These are phyloP conservation scores for Platerodrilus igneus DNA, from an alignment of 2,888 invertebrate genomes.

Conservation along the genomic window DNA sequence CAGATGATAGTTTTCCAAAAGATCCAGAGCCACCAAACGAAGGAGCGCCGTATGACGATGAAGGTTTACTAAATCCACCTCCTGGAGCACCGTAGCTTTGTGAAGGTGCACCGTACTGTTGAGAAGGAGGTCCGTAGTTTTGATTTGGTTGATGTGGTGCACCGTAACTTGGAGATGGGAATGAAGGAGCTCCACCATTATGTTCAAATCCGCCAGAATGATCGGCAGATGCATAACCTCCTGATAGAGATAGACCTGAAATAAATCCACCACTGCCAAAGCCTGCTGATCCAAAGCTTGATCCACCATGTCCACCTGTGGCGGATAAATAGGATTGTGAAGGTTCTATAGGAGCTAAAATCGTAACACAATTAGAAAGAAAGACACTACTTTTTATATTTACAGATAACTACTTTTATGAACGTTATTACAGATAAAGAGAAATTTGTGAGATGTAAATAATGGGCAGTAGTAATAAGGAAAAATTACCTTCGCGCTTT, in stretches of 20 bases:
- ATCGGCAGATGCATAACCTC: too few species aligned
- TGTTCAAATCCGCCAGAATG: constrained; percentile 32
- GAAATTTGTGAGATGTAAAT: background rate
- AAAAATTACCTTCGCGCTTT: constrained; percentile 39
- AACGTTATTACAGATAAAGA: too few species aligned
- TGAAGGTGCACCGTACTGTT: constrained; percentile 30
- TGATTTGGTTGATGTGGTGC: constrained; percentile 27
- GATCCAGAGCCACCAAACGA: constrained; percentile 21
- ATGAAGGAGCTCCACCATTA: constrained; percentile 48
- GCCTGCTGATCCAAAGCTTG: constrained; percentile 4
- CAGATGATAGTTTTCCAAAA: constrained; percentile 47
- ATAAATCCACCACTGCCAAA: background rate
- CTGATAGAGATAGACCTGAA: background rate
- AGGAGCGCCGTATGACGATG: constrained; percentile 30
- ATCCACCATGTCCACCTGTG: constrained; percentile 8
- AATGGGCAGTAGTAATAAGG: constrained; percentile 1
- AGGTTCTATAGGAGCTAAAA: constrained; percentile 15
- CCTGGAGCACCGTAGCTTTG: constrained; percentile 34
- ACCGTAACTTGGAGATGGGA: constrained; percentile 44
- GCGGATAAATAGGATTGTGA: constrained; percentile 16
- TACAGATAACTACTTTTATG: too few species aligned
- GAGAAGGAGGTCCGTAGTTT: constrained; percentile 28
- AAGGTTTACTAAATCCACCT: constrained; percentile 8
- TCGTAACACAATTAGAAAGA: background rate
- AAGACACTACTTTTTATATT: too few species aligned